These are phyloP conservation scores for Synodontis membranacea DNA, from an alignment of 2,113 vertebrate species.

Conservation along the genomic window DNA sequence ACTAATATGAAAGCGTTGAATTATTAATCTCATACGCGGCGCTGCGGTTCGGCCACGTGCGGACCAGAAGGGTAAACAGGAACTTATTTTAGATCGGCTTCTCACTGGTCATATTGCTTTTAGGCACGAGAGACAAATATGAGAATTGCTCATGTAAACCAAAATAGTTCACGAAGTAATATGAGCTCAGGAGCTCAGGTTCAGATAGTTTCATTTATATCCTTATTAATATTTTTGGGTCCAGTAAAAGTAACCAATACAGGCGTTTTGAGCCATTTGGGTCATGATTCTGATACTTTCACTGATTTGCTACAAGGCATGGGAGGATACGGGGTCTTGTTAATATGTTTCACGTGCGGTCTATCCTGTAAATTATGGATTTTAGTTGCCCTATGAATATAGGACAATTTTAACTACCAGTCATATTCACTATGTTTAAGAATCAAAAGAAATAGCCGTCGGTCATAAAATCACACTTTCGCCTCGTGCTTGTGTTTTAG, in stretches of 20 bases:
- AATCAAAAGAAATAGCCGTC: no score
- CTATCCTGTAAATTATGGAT: not conserved
- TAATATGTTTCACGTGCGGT: not conserved
- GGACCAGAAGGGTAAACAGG: slow-evolving; percentile 49
- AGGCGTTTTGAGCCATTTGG: no score
- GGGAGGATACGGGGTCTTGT: not conserved
- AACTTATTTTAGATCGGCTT: slow-evolving; percentile 12
- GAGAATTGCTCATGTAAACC: slow-evolving; percentile 1
- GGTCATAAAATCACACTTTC: not conserved
- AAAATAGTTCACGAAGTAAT: slow-evolving; percentile 1
- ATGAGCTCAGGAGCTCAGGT: not conserved
- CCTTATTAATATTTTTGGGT: not conserved
- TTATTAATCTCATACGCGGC: slow-evolving; percentile 82
- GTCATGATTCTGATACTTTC: not conserved
- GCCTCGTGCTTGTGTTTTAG: no score
- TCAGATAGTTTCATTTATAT: not conserved
- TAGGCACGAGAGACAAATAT: not conserved
- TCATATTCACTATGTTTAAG: no score
- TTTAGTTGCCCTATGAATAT: not conserved
- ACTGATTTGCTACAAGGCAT: not conserved
- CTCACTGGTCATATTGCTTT: not conserved
- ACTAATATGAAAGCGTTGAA: slow-evolving; percentile 90
- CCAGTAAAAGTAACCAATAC: not conserved
- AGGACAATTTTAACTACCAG: no score
- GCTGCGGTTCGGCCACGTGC: slow-evolving; percentile 40